Evolutionary conservation across 2,888 invertebrate genomes (phyloP).

Genomic region (Thysanoteuthis rhombus): DNA sequence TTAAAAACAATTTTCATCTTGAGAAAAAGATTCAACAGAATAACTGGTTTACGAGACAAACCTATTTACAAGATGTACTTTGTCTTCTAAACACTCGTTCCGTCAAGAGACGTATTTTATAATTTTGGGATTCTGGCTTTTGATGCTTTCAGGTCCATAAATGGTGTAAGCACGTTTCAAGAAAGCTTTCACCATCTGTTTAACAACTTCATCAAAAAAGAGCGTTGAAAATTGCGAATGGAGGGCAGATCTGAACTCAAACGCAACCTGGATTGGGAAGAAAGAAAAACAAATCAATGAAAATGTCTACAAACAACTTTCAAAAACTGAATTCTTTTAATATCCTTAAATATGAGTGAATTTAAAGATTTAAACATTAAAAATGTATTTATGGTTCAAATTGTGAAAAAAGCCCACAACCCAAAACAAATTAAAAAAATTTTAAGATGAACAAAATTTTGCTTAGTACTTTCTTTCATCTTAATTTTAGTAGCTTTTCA

Average conservation of each 20-base stretch:
- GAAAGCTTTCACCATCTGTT: conserved; percentile 95
- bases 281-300: not conserved
- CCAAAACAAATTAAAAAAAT: too few species aligned
- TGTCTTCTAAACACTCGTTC: conserved; percentile 32
- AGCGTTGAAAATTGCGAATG: conserved; percentile 90
- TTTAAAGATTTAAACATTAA: too few species aligned
- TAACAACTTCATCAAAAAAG: conserved; percentile 95
- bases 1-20: not conserved
- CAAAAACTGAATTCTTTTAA: too few species aligned
- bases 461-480: too few species aligned
- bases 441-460: too few species aligned
- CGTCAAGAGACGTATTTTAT: conserved; percentile 49
- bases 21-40: not conserved
- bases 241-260: conserved; percentile 88
- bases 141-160: conserved; percentile 74
- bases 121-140: conserved; percentile 53
- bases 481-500: too few species aligned
- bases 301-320: too few species aligned
- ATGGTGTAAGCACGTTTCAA: conserved; percentile 82
- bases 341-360: too few species aligned
- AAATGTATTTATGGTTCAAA: too few species aligned
- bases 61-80: not conserved
- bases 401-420: too few species aligned
- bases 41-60: not conserved
- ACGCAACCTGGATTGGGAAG: conserved; percentile 70